Conservation (phyloP, 2,797 vertebrate genomes). For the Arremon aurantiirostris region DNA sequence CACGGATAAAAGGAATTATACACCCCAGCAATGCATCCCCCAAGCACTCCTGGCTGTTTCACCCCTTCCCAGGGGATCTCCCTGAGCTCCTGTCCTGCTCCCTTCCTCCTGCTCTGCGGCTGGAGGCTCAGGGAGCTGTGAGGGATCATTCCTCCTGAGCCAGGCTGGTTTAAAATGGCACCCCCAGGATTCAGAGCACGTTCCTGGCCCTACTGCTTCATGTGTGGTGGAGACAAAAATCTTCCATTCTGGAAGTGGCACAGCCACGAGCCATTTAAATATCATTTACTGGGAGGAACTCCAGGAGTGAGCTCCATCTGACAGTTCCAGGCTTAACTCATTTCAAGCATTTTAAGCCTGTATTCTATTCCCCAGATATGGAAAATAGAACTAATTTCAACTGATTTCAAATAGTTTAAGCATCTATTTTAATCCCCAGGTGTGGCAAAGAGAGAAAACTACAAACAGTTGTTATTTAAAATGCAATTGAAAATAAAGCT, state of each 20-base stretch:
- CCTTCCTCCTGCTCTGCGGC: background rate
- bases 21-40: background rate
- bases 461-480: background rate
- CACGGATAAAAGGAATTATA: fast-evolving
- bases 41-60: fast-evolving
- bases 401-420: background rate
- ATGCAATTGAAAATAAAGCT: background rate
- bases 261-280: background rate
- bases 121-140: background rate
- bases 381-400: background rate
- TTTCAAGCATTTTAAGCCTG: background rate
- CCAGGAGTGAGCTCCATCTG: background rate
- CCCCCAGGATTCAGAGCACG: background rate
- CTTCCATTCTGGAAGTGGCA: background rate
- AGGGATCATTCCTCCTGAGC: background rate
- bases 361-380: background rate
- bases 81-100: background rate
- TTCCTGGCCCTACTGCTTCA: background rate
- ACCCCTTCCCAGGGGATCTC: background rate
- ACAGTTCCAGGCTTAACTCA: background rate
- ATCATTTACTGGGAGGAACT: background rate
- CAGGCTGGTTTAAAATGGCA: background rate
- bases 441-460: background rate
- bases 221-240: background rate
- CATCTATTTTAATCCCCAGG: background rate